These are phyloP conservation scores for Augochlora pura DNA, from an alignment of 1,140 invertebrate species.

Conservation along the genomic window DNA sequence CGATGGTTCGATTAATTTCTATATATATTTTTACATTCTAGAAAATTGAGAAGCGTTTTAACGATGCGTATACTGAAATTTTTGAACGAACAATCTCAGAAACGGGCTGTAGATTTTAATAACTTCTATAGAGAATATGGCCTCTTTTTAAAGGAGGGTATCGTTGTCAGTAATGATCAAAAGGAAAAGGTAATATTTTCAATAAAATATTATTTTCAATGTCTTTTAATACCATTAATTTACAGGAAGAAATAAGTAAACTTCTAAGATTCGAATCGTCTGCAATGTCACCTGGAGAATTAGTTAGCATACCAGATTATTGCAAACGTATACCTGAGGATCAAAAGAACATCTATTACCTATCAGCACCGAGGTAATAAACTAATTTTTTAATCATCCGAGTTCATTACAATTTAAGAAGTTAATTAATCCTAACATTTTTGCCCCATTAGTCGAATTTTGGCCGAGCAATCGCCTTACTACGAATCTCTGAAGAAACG, in stretches of 20 bases:
- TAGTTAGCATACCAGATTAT: slow-evolving; percentile 93
- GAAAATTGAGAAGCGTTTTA: slow-evolving; percentile 91
- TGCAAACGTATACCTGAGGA: slow-evolving; percentile 86
- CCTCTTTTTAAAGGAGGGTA: slow-evolving; percentile 97
- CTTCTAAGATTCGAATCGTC: slow-evolving; percentile 96
- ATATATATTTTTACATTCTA: slow-evolving; percentile 73
- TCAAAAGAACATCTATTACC: slow-evolving; percentile 94
- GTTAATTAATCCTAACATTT: slow-evolving; percentile 4
- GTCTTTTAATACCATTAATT: slow-evolving; percentile 35
- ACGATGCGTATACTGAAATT: slow-evolving; percentile 93
- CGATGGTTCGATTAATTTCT: not conserved
- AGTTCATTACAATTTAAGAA: not conserved
- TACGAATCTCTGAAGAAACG: slow-evolving; percentile 94
- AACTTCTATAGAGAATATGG: slow-evolving; percentile 96
- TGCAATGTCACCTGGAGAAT: slow-evolving; percentile 85
- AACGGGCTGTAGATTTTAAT: slow-evolving; percentile 90
- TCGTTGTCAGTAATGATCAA: slow-evolving; percentile 90
- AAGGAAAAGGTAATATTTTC: slow-evolving; percentile 86
- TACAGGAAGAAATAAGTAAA: slow-evolving; percentile 94
- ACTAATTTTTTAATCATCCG: not conserved
- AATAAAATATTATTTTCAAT: not conserved
- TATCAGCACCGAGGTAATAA: slow-evolving; percentile 93
- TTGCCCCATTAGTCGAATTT: slow-evolving; percentile 85
- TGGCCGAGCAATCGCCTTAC: slow-evolving; percentile 97
- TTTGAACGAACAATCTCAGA: slow-evolving; percentile 91